phyloP scores from a whole-genome alignment of 2,113 vertebrate genomes.

The Pantherophis guttatus region DNA sequence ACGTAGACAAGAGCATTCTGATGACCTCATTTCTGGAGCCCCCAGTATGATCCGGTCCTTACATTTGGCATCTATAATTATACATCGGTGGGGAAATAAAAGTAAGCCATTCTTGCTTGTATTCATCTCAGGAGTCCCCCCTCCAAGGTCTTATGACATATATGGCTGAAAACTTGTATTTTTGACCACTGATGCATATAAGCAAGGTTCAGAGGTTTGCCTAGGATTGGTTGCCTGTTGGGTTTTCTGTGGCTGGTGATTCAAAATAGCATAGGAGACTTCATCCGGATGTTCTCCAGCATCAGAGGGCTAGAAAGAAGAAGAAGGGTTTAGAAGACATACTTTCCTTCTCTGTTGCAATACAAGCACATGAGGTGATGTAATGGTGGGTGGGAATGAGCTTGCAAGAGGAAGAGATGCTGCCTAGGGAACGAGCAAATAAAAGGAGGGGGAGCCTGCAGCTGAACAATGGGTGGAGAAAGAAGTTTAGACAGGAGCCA shows the following conservation, averaged over 20 bases:
- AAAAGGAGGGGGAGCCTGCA: background rate
- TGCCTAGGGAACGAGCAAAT: background rate
- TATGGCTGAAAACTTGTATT: background rate
- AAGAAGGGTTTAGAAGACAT: background rate
- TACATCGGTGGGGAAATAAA: background rate
- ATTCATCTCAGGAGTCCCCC: background rate
- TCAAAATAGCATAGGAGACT: background rate
- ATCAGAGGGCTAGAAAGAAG: background rate
- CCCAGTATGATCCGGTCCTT: background rate
- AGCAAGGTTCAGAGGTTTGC: background rate
- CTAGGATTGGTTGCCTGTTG: background rate
- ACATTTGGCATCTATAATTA: background rate
- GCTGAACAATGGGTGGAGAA: background rate
- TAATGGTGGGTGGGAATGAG: background rate
- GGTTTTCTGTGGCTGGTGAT: background rate
- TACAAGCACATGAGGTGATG: background rate
- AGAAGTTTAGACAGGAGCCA: background rate
- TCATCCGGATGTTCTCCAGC: background rate
- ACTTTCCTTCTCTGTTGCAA: background rate
- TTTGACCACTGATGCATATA: background rate
- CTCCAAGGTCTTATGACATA: background rate
- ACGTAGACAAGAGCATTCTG: background rate
- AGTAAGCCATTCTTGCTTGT: background rate
- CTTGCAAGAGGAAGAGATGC: background rate
- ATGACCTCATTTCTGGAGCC: background rate